Evolutionary conservation across 2,113 vertebrate species (phyloP), one percentile per base, ranked within the genome.

Genomic region (Pelecanoides urinatrix): DNA sequence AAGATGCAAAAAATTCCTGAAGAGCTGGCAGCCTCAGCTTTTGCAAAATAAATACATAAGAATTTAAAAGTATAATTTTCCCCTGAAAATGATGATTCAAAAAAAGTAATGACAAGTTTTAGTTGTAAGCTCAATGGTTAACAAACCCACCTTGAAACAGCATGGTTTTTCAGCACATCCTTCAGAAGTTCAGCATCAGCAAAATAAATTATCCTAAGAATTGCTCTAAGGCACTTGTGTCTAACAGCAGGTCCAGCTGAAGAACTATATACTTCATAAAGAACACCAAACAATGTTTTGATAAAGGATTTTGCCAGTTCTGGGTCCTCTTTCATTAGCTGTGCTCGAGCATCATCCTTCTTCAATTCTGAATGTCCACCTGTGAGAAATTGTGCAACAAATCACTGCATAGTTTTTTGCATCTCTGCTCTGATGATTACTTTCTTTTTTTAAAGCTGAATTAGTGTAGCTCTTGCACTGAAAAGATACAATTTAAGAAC

Each of bases 141-240:
- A 76, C 4, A 4, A 92, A 79, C 96, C 90, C 91, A 99, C 99
- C 99, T 99, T 98, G 99, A 99, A 97, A 99, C 99, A 94, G 99
- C 99, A 97, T 99, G 99, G 97, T 99, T 99, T 98, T 99, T 99
- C 96, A 99, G 98, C 94, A 99, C 99, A 96, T 99, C 99, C 97
- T 99, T 99, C 91, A 99, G 98, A 98, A 99, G 99, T 98, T 99
- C 99, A 56, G 99, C 99, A 98, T 99, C 99, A 94, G 99, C 99
- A 98, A 99, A 99, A 99, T 99, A 99, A 98, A 99, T 99, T 97
- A 99, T 99, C 98, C 99, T 99, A 98, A 99, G 99, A 98, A 99
- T 99, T 99, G 99, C 99, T 99, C 99, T 99, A 99, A 99, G 99
- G 99, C 99, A 99, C 99, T 99, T 99, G 98, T 99, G 99, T 99